Conservation (phyloP, 2,113 vertebrate species). For the Pelmatolapia mariae region DNA sequence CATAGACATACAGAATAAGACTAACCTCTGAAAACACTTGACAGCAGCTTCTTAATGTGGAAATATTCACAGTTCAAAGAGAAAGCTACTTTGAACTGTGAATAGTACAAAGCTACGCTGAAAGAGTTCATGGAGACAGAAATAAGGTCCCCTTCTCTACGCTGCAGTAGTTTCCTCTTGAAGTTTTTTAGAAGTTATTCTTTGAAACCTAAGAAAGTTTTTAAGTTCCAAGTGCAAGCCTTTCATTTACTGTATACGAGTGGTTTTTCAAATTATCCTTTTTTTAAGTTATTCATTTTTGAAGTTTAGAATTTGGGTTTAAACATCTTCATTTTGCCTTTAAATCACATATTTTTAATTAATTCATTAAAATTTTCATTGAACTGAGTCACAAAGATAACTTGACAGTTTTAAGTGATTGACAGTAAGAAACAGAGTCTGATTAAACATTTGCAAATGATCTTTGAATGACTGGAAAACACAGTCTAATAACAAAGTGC, state of each 20-base stretch:
- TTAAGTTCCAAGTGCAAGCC: background rate
- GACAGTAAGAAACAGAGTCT: background rate
- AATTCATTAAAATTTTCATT: background rate
- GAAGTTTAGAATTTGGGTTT: background rate
- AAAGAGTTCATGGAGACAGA: background rate
- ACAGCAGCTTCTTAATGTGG: background rate
- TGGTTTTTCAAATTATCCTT: background rate
- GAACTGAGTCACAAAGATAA: background rate
- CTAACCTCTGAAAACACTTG: rapidly evolving
- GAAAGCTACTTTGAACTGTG: background rate
- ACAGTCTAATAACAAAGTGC: background rate
- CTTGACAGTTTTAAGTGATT: background rate
- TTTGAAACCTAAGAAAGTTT: background rate
- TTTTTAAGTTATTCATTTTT: background rate
- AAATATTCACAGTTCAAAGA: background rate
- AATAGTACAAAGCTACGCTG: background rate
- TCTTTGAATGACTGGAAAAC: background rate
- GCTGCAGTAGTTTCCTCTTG: background rate
- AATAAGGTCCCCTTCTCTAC: background rate
- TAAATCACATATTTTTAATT: background rate
- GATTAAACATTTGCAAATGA: background rate
- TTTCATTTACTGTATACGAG: background rate
- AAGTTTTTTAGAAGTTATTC: background rate
- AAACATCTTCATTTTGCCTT: background rate
- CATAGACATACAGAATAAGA: background rate